A percentile compares a stretch with the other conserved stretches of the same genome.
Evolutionary conservation across 2,113 vertebrate species (phyloP).

Genomic region (Ibidorhyncha struthersii): DNA sequence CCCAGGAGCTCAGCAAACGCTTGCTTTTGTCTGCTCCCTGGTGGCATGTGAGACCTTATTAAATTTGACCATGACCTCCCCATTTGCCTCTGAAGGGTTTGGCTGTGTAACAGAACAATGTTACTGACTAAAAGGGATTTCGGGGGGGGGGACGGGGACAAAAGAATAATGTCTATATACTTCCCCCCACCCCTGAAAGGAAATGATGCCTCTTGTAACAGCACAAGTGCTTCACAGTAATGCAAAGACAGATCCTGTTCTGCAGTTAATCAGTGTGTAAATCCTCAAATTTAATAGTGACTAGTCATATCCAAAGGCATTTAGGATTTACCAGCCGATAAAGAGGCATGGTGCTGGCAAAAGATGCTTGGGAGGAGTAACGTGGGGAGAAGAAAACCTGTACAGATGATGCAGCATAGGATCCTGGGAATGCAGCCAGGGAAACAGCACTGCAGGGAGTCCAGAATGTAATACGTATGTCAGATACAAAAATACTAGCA

Average conservation of each 20-base stretch:
- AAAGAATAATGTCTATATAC: background rate
- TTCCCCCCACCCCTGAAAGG: background rate
- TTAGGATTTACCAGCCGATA: background rate
- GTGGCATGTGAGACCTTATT: conserved; percentile 56
- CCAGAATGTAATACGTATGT: conserved; percentile 3
- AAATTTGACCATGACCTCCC: conserved; percentile 49
- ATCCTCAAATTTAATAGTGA: background rate
- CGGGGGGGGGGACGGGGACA: background rate
- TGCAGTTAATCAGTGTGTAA: background rate
- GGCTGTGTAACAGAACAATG: background rate
- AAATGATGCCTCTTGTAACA: background rate
- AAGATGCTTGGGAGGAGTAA: background rate
- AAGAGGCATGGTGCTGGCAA: background rate
- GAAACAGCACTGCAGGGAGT: conserved; percentile 45
- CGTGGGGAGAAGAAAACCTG: background rate
- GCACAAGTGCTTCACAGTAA: background rate
- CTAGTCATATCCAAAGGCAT: background rate
- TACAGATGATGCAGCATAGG: conserved; percentile 10
- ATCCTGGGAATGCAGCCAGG: conserved; percentile 55
- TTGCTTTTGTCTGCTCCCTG: conserved; percentile 60
- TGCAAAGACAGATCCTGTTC: background rate
- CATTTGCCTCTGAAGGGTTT: conserved; percentile 13
- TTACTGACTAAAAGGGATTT: background rate
- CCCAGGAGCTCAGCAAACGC: conserved; percentile 41
- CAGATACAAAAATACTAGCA: background rate